These are phyloP conservation scores for Yponomeuta malinellus DNA, from an alignment of 2,888 invertebrate genomes.

Conservation along the genomic window DNA sequence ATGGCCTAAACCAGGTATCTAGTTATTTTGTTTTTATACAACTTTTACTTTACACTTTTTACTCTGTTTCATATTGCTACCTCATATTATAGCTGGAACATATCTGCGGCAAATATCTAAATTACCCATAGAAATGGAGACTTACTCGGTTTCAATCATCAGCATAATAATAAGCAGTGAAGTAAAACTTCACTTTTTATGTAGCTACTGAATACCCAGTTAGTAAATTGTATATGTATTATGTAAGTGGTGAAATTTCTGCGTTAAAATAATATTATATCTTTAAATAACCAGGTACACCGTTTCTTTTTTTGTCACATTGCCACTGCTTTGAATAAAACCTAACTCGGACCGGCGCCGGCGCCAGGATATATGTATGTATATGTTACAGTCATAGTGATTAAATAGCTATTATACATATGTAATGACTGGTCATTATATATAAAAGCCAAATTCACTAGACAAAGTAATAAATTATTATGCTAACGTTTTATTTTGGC, in stretches of 20 bases:
- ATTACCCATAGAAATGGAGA: slow-evolving; percentile 19
- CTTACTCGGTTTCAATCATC: slow-evolving; percentile 19
- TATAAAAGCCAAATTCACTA: no score
- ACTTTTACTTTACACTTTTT: background rate
- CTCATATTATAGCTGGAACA: slow-evolving; percentile 15
- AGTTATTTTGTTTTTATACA: background rate
- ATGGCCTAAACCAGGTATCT: slow-evolving; percentile 12
- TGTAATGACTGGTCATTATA: no score
- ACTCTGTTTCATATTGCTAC: slow-evolving; percentile 17
- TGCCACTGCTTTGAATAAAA: no score
- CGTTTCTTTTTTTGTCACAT: slow-evolving; percentile 17
- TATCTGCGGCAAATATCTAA: slow-evolving; percentile 33
- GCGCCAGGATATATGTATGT: no score
- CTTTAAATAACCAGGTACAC: slow-evolving; percentile 40
- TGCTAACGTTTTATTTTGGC: no score
- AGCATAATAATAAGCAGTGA: slow-evolving; percentile 35
- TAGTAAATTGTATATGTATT: slow-evolving; percentile 26
- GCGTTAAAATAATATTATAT: slow-evolving; percentile 66
- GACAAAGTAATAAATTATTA: no score
- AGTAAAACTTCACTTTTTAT: slow-evolving; percentile 61
- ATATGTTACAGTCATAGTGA: no score
- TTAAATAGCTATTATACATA: no score
- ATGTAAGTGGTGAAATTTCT: slow-evolving; percentile 62
- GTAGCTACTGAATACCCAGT: slow-evolving; percentile 30
- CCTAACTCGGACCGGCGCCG: no score